Evolutionary conservation across 92 coral and sea anemone species (phyloP), one percentile per base, ranked within the genome.

Genomic region (Porites rus): DNA sequence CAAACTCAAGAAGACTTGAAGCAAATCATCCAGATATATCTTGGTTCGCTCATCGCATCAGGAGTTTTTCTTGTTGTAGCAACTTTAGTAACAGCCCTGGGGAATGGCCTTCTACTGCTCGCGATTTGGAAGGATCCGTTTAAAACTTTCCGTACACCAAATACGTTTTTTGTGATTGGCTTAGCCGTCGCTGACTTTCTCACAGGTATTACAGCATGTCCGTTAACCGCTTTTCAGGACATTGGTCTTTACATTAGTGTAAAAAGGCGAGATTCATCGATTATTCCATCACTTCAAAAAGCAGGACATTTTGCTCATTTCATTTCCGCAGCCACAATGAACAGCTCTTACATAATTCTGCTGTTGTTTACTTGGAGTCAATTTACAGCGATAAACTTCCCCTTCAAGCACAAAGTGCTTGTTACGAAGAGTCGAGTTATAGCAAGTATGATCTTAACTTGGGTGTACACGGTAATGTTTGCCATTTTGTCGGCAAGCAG

Each of bases 41-140:
- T 7, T 24, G 67, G 52, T 1, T 54, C 62, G 68, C 18, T 24
- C 4, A 9, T 82, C 52, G 58, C 68, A 43, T 89, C 89, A 8
- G 92, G 92, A 19, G 72, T 78, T 78, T 69, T 89, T 59, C 72
- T 89, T 1, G 85, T 81, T 72, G 31, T 60, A 16, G 24, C 72
- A 24, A 76, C 92, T 14, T 7, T 78, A 5, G 76, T 84, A 2
- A 76, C 92, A 63, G 8, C 75, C 2, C 11, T 87, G n/a, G 94
- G 89, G 11, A 91, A 91, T 58, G 94, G 94, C 6, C 83, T 91
- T 62, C 83, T 91, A n/a, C 50, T 91, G 2, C 52, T 91, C 6
- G 89, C 91, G 7, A 91, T 91, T 12, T 91, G 94, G 91, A 82
- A 61, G 64, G 91, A 91, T 24, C 94, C 94, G 10, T 87, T 67